Conservation (phyloP, 2,888 invertebrate genomes). For the Himalopsyche tibetana region DNA sequence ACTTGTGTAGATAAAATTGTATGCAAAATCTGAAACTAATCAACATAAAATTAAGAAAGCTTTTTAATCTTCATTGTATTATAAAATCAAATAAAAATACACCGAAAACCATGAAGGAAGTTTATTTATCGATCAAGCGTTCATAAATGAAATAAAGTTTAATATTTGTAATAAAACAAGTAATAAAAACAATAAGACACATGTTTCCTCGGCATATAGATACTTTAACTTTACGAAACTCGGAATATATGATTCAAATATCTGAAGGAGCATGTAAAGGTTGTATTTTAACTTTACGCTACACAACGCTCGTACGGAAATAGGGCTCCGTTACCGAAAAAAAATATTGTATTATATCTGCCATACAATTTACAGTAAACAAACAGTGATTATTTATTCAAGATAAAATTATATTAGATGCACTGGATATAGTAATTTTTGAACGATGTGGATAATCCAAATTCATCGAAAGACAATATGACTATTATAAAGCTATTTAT, state of each 20-base stretch:
- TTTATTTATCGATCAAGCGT: conserved; percentile 15
- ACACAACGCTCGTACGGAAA: background rate
- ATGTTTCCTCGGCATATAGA: conserved; percentile 71
- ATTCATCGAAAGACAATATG: too few species aligned
- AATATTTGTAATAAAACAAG: conserved; percentile 75
- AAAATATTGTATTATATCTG: too few species aligned
- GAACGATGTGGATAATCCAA: too few species aligned
- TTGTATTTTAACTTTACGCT: conserved; percentile 54
- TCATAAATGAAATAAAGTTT: conserved; percentile 29
- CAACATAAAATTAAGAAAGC: too few species aligned
- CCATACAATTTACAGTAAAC: too few species aligned
- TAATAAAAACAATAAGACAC: conserved; percentile 76
- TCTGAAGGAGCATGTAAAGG: conserved; percentile 59
- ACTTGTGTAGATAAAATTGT: too few species aligned
- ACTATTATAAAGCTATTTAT: too few species aligned
- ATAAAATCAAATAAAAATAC: background rate
- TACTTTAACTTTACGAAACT: conserved; percentile 58
- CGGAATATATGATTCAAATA: conserved; percentile 61
- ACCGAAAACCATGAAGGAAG: background rate
- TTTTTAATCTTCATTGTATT: background rate
- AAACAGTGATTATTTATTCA: too few species aligned
- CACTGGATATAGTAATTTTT: too few species aligned
- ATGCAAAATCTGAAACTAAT: too few species aligned
- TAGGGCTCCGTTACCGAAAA: background rate
- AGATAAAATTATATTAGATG: too few species aligned